Conservation (phyloP, 2,113 vertebrate species). For the Mobula birostris region DNA sequence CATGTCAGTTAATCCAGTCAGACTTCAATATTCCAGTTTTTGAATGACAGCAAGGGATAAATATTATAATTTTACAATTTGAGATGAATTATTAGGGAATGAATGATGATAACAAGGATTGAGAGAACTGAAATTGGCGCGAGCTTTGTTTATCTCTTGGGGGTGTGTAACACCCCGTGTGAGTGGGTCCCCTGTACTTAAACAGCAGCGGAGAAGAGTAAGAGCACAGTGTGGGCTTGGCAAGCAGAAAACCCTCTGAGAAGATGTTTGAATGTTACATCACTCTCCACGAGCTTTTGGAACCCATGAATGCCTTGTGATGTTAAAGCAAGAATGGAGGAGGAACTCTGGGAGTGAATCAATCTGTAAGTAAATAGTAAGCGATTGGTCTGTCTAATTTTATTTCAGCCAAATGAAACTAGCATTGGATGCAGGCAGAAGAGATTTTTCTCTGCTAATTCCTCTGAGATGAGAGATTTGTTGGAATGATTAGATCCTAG, state of each 20-base stretch:
- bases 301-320: not conserved
- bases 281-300: not conserved
- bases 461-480: too few species aligned
- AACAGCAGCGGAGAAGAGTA: not conserved
- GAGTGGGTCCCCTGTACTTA: not conserved
- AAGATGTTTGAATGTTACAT: not conserved
- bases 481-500: too few species aligned
- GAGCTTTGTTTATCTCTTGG: not conserved
- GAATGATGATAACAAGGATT: not conserved
- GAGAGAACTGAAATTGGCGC: not conserved
- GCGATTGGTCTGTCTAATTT: too few species aligned
- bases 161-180: not conserved
- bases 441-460: too few species aligned
- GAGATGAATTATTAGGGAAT: not conserved
- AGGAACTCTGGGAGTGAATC: not conserved
- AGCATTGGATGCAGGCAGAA: too few species aligned
- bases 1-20: too few species aligned
- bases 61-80: not conserved
- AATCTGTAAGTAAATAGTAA: not conserved
- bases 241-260: not conserved
- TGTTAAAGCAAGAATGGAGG: not conserved
- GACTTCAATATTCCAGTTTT: not conserved
- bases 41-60: not conserved
- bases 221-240: not conserved
- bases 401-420: too few species aligned